Evolutionary conservation across 1,140 invertebrate genomes (phyloP).

Genomic region (Lasioglossum albipes): DNA sequence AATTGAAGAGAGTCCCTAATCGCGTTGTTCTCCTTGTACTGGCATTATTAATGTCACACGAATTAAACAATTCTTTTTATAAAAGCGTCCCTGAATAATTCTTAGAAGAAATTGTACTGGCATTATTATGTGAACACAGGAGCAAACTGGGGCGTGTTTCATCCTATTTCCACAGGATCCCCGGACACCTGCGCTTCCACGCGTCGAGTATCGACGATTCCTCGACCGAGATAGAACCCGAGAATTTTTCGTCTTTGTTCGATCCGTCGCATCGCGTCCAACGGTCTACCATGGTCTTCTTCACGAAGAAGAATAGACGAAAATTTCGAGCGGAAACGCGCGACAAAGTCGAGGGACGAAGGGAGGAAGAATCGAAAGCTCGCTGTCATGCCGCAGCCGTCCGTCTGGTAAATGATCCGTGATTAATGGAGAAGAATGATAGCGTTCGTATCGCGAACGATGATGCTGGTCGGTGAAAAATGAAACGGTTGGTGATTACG

Average conservation of each 20-base stretch:
- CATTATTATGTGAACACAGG: neutral
- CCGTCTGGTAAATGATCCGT: neutral
- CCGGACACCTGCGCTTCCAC: neutral
- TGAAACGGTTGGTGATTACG: neutral
- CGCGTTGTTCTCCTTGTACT: no score
- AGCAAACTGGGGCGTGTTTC: neutral
- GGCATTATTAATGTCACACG: no score
- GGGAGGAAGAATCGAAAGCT: no score
- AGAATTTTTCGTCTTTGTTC: neutral
- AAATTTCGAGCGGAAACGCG: neutral
- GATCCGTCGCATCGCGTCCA: no score
- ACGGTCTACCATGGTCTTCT: no score
- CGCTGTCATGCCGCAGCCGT: no score
- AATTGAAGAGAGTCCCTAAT: no score
- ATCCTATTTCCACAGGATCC: neutral
- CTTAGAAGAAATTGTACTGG: no score
- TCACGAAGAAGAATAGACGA: neutral
- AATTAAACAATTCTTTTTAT: no score
- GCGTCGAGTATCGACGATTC: neutral
- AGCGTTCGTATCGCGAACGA: neutral
- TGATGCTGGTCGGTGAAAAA: neutral
- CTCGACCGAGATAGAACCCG: neutral
- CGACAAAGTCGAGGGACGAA: no score
- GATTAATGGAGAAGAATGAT: conserved; percentile 6
- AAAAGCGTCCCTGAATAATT: no score